phyloP scores from a whole-genome alignment of 2,797 vertebrate genomes.

The Intellagama lesueurii region DNA sequence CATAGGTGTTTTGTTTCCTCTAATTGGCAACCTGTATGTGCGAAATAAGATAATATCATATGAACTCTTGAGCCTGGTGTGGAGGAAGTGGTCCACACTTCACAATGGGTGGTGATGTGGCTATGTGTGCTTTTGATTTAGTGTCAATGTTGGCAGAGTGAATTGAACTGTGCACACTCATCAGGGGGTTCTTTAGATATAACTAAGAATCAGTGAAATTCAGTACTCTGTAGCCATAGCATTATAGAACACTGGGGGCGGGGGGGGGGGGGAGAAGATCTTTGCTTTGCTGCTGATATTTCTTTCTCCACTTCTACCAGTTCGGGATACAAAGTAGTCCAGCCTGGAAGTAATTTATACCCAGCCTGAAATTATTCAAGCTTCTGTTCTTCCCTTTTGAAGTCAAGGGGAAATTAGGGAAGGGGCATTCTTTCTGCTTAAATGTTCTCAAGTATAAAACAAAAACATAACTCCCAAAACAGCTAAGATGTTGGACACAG shows the following conservation, averaged over 20 bases:
- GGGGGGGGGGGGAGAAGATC: not conserved
- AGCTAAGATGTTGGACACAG: not conserved
- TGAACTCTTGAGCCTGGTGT: not conserved
- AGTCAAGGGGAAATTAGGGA: not conserved
- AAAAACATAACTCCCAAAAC: not conserved
- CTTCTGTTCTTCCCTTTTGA: not conserved
- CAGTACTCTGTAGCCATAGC: not conserved
- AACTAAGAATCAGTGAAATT: not conserved
- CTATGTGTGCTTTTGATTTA: conserved; percentile 13
- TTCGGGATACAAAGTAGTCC: not conserved
- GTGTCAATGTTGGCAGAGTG: not conserved
- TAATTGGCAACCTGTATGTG: not conserved
- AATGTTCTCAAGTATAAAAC: conserved; percentile 9
- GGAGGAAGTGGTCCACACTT: not conserved
- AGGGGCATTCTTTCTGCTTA: not conserved
- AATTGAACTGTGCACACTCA: not conserved
- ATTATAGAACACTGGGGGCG: not conserved
- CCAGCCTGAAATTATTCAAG: conserved; percentile 17
- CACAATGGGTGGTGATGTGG: not conserved
- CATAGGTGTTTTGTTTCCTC: not conserved
- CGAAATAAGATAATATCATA: not conserved
- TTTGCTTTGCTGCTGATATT: not conserved
- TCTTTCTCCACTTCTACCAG: not conserved
- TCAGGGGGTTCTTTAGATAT: not conserved
- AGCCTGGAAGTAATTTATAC: conserved; percentile 5